Conservation (phyloP, 37 sponge, comb jelly and placozoan genomes). For the Ianthella basta region DNA sequence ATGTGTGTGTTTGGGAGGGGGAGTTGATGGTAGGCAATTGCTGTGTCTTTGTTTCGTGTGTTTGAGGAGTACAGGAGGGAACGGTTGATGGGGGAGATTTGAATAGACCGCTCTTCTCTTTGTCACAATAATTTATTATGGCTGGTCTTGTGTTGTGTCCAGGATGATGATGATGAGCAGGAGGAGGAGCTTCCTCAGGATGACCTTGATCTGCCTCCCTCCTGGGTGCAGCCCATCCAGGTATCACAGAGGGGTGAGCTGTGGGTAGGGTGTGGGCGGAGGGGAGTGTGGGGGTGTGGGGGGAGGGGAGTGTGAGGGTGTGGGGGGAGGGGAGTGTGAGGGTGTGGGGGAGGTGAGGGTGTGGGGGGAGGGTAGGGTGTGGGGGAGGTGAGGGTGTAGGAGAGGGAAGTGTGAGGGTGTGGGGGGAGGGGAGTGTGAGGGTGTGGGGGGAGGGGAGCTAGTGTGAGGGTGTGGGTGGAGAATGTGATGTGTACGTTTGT, state of each 20-base stretch:
- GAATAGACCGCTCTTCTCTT: too few relatives aligned
- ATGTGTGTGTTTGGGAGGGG: too few relatives aligned
- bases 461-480: conserved; percentile 23
- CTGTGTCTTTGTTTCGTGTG: too few relatives aligned
- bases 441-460: neutral
- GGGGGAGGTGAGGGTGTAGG: too few relatives aligned
- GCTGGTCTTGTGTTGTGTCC: too few relatives aligned
- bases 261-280: neutral
- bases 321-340: neutral
- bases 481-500: neutral
- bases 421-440: conserved; percentile 60
- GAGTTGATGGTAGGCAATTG: too few relatives aligned
- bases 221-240: conserved; percentile 78
- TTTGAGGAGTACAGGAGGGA: too few relatives aligned
- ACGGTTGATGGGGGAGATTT: too few relatives aligned
- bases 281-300: neutral
- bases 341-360: too few relatives aligned
- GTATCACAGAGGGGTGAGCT: conserved; percentile 69
- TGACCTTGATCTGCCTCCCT: conserved; percentile 83
- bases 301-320: neutral
- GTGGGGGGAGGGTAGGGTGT: too few relatives aligned
- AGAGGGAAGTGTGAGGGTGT: too few relatives aligned
- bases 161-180: conserved; percentile 9
- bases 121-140: too few relatives aligned
- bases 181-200: conserved; percentile 54